Evolutionary conservation across 2,797 vertebrate species (phyloP), one percentile per base, ranked within the genome.

Genomic region (Phalloptychus januarius): DNA sequence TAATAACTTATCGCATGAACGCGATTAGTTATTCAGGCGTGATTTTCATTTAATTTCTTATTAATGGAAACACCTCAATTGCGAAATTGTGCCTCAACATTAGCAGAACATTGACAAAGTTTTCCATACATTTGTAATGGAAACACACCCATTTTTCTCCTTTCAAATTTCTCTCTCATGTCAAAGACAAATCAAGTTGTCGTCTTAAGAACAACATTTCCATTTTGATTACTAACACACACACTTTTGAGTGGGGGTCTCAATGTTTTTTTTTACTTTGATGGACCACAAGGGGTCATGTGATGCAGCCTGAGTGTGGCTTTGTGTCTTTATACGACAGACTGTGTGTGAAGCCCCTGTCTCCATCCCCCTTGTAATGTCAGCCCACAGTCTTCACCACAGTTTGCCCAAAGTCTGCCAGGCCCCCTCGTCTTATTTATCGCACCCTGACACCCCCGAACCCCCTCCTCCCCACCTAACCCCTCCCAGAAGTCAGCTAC

Each of bases 351-450:
- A 82, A 79, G 85, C 61, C 79, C 79, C 82, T 86, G 90, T 92
- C 91, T 91, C 89, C 88, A 84, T 84, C 79, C 74, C 79, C 70
- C 76, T 84, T 83, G 83, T 90, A 88, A 92, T 82, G 83, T 85
- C 88, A 89, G 79, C 48, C 91, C 87, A 86, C 18, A 85, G 78
- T 92, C 74, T 91, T 86, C 89, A 91, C 88, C 87, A 13, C 91
- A 91, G 79, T 86, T 88, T 86, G 83, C 87, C 89, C 89, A 84
- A 75, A 81, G 85, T 90, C 89, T 85, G 45, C 74, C 79, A 84
- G 79, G 76, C 80, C 76, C 40, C 77, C 81, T 79, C 79, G 56
- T 83, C 84, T 74, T 83, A 84, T 85, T 82, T 80, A 87, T 80
- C 79, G 78, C 83, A 80, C 76, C 79, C 79, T 79, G 76, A 48